phyloP scores from a whole-genome alignment of 2,113 vertebrate genomes.

The Bos indicus region DNA sequence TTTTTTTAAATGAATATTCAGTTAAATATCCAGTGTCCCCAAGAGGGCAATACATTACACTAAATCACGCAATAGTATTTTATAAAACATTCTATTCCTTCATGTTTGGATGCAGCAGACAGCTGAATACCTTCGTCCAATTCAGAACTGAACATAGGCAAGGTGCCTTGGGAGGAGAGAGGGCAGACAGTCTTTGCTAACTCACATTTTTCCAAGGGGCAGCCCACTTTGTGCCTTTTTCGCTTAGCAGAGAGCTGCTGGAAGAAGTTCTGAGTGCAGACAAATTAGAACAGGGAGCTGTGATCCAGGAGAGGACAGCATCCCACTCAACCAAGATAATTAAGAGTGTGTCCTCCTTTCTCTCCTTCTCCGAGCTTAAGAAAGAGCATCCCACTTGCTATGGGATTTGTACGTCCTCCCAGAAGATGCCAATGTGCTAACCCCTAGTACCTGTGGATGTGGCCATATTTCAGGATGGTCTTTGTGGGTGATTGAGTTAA shows the following conservation, averaged over 20 bases:
- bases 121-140: background rate
- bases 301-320: background rate
- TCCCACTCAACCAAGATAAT: background rate
- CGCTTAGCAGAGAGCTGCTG: background rate
- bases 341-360: background rate
- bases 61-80: background rate
- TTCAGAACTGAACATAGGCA: background rate
- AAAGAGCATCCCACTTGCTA: background rate
- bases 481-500: background rate
- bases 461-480: background rate
- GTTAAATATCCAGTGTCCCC: background rate
- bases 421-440: background rate
- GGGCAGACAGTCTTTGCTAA: background rate
- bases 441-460: background rate
- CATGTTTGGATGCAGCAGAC: background rate
- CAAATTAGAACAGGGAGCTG: background rate
- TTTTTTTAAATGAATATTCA: background rate
- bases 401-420: background rate
- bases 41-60: background rate
- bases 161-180: background rate
- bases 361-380: background rate
- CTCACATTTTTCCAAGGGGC: background rate
- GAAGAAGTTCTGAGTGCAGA: background rate
- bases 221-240: background rate
- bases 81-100: background rate